Base-by-base conservation (phyloP, 2,888 invertebrate species). In the Nomada lathburiana region DNA sequence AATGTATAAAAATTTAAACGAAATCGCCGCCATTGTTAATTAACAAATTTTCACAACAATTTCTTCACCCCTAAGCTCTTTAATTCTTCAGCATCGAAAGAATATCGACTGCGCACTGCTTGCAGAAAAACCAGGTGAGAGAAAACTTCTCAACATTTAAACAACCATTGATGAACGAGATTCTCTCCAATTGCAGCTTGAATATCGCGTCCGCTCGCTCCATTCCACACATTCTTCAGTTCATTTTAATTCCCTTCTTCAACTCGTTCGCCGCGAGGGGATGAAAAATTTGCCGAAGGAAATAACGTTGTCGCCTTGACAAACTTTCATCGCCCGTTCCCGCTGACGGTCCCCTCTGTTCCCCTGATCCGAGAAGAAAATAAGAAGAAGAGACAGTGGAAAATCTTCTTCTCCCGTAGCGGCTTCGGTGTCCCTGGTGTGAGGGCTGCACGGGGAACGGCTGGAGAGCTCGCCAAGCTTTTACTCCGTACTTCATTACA, bases 401-500 rank as follows among this genome's bases (percentile, higher is more conserved):
- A 36, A 36, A 55, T 36, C 29, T 36, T 29, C 57, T 42, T 63
- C 10, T 63, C 9, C 55, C 13, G 36, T 63, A 5, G 10, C n/a
- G 50, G 18, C 2, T 16, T 20, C 59, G 16, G 69, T 47, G 64
- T 53, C 68, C 1, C 10, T 10, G 11, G 16, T 2, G n/a, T 5
- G 16, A 4, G 29, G 23, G 16, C 10, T 50, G n/a, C 52, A 67
- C 26, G 44, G 29, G 47, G 71, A 72, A 73, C 65, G 55, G 60
- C 42, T 76, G 70, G 63, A 72, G 59, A 80, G 69, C 76, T 67
- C 72, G 76, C 59, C 69, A 65, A 76, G 71, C 87, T 87, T 78
- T 80, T 76, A 83, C 83, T 82, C 64, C 55, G 84, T 86, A 87
- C 89, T 91, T 91, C 89, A 88, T 91, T 91, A 90, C 85, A 88